Conservation (phyloP, 1,140 invertebrate species). For the Propsilocerus akamusi region DNA sequence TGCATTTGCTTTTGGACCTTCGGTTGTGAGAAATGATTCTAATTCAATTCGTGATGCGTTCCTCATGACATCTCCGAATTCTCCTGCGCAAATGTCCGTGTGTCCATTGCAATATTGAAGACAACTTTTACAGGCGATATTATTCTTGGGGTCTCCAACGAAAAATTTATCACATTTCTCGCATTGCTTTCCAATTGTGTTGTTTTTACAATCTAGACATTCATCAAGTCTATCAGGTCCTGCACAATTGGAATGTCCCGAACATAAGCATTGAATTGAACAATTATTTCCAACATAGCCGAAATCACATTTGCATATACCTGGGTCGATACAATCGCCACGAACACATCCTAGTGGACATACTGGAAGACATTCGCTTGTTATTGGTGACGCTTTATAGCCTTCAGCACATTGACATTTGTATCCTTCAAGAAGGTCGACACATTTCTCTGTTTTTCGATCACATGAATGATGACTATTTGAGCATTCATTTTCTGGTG, state of each 20-base stretch:
- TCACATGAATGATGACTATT: conserved; percentile 87
- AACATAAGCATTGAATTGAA: conserved; percentile 82
- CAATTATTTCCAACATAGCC: conserved; percentile 89
- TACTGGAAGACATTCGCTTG: conserved; percentile 52
- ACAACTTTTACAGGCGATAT: conserved; percentile 73
- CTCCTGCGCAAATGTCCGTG: conserved; percentile 53
- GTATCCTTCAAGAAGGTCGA: conserved; percentile 51
- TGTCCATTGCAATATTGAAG: conserved; percentile 79
- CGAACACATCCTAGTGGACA: conserved; percentile 79
- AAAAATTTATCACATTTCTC: conserved; percentile 74
- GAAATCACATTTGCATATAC: conserved; percentile 80
- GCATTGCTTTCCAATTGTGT: conserved; percentile 76
- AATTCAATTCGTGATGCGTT: conserved; percentile 29
- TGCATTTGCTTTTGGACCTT: conserved; percentile 43
- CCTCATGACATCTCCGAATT: conserved; percentile 33
- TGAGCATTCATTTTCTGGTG: conserved; percentile 81
- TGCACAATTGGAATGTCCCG: conserved; percentile 82
- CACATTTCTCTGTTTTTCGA: conserved; percentile 63
- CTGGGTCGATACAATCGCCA: conserved; percentile 68
- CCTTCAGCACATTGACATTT: conserved; percentile 72
- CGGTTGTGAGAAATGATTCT: conserved; percentile 37
- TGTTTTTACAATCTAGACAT: conserved; percentile 77
- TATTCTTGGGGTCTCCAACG: conserved; percentile 77
- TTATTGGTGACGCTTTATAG: conserved; percentile 33
- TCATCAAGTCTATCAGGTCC: conserved; percentile 63